These are phyloP conservation scores for Sarcophaga rosellei DNA, from an alignment of 2,888 invertebrate genomes.

Conservation along the genomic window DNA sequence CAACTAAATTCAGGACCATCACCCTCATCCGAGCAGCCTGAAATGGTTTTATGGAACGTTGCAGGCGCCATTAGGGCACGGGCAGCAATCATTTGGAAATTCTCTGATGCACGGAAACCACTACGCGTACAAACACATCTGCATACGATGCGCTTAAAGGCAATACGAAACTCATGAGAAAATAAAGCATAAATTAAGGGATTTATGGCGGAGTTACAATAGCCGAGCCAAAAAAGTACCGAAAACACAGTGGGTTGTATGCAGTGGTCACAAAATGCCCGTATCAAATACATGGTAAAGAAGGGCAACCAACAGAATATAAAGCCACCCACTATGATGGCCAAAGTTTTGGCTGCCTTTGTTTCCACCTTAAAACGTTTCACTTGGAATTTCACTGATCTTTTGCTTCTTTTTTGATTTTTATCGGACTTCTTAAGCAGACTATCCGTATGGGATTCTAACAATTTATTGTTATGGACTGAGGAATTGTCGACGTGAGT, in stretches of 20 bases:
- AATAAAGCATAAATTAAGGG: constrained; percentile 97
- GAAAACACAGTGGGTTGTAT: constrained; percentile 93
- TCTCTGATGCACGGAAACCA: constrained; percentile 81
- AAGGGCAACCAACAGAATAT: constrained; percentile 98
- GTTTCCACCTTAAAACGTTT: constrained; percentile 97
- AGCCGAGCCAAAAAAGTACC: constrained; percentile 97
- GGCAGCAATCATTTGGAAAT: constrained; percentile 80
- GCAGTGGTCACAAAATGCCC: constrained; percentile 93
- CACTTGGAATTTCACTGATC: constrained; percentile 94
- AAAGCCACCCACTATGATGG: constrained; percentile 98
- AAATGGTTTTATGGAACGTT: constrained; percentile 81
- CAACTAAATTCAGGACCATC: constrained; percentile 80
- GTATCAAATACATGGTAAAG: constrained; percentile 95
- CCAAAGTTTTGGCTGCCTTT: constrained; percentile 97
- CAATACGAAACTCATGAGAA: constrained; percentile 96
- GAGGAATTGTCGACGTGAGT: constrained; percentile 3
- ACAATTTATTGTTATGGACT: neutral
- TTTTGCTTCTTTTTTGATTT: constrained; percentile 87
- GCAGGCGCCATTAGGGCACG: constrained; percentile 80
- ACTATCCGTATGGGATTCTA: constrained; percentile 47
- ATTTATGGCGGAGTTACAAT: constrained; percentile 98
- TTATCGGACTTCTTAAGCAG: constrained; percentile 77
- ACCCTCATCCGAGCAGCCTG: constrained; percentile 80
- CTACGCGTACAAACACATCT: constrained; percentile 87
- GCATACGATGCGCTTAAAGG: constrained; percentile 95